Evolutionary conservation across 2,797 vertebrate genomes (phyloP).

Genomic region (Myioborus miniatus): DNA sequence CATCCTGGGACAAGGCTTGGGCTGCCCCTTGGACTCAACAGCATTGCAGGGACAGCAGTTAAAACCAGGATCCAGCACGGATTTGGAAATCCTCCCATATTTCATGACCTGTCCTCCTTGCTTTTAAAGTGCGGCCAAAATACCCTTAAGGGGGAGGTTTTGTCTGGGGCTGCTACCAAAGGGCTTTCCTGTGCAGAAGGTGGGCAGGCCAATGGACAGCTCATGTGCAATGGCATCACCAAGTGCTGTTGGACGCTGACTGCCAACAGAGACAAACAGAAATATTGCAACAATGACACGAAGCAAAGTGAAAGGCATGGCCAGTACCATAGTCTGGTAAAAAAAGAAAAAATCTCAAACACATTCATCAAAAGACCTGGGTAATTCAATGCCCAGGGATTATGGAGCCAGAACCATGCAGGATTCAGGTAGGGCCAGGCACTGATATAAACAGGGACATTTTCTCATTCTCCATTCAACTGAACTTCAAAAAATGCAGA

Average conservation of each 20-base stretch:
- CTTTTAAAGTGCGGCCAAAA: not conserved
- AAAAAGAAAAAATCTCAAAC: not conserved
- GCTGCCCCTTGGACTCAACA: not conserved
- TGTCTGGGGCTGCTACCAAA: not conserved
- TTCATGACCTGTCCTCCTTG: not conserved
- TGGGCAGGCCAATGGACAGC: not conserved
- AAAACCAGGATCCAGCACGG: not conserved
- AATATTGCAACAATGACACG: accelerated
- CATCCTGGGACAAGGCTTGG: not conserved
- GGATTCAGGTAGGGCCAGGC: not conserved
- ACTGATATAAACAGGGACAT: not conserved
- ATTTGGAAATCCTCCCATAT: not conserved
- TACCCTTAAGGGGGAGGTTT: not conserved
- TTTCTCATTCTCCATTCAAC: not conserved
- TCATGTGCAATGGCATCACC: not conserved
- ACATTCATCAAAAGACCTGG: not conserved
- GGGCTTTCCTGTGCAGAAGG: not conserved
- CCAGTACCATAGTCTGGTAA: not conserved
- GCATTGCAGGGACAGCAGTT: not conserved
- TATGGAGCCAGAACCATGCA: accelerated
- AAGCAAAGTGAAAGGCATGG: not conserved
- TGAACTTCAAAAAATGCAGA: not conserved
- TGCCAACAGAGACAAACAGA: not conserved
- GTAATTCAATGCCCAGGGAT: not conserved
- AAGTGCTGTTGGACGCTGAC: not conserved